Base-by-base conservation (phyloP, 2,113 vertebrate species). In the Mormyrus lacerda region DNA sequence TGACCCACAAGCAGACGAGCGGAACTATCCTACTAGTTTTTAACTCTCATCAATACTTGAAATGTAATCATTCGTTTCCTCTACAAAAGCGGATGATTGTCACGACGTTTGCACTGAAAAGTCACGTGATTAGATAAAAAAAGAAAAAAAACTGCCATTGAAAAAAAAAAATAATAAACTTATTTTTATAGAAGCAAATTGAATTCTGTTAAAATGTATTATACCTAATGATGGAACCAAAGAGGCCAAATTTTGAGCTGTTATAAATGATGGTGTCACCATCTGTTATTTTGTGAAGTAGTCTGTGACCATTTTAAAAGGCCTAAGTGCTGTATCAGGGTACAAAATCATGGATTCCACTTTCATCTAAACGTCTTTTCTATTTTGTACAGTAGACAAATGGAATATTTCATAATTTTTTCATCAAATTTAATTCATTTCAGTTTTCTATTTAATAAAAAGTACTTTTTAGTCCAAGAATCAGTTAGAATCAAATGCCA, bases 51-150 rank as follows among this genome's bases (percentile, higher is more conserved):
- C 97, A 97, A 99, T 99, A 99, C 98, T 99, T 99, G 98, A 99
- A 99, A 98, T 97, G 97, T 97, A 97, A 98, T 98, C 97, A 96
- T 98, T 98, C 98, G 97, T 97, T 98, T 97, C 95, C 96, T 97
- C 97, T 98, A 97, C 97, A 94, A 61, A 97, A 98, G 98, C 97
- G 97, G 97, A 98, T 96, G 98, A 97, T 98, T 97, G 96, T 98
- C 97, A 97, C 94, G 97, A 98, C 95, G 97, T 99, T 99, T 99
- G 98, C 98, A 99, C 98, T 99, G 98, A 99, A 95, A 97, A 98
- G 97, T 97, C 98, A 97, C 97, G 97, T 96, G 97, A 97, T 97
- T 97, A 98, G 97, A 96, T 95, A 92, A 94, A 93, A 88, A 91
- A 89, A 90, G 90, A 87, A 93, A 73, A 15, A 95, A 97, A 97